phyloP scores from a whole-genome alignment of 1,140 invertebrate species.

The Whitmania pigra region DNA sequence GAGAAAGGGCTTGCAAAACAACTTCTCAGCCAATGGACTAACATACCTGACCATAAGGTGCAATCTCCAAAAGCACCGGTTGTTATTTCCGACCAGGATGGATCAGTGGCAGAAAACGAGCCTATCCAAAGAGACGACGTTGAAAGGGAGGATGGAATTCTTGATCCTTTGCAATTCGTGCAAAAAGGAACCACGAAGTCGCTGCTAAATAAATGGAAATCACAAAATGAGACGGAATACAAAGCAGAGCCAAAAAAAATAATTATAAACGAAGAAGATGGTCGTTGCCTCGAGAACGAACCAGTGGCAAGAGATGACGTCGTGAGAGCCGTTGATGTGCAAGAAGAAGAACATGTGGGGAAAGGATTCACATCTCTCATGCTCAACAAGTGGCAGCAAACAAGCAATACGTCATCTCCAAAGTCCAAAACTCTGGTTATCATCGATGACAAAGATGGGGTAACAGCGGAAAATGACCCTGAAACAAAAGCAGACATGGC shows the following conservation, averaged over 20 bases:
- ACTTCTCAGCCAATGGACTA: slow-evolving; percentile 14
- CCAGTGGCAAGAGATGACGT: slow-evolving; percentile 19
- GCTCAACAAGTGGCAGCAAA: slow-evolving; percentile 14
- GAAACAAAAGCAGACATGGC: background rate
- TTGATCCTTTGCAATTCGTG: slow-evolving; percentile 3
- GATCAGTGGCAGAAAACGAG: slow-evolving; percentile 19
- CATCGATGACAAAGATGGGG: slow-evolving; percentile 9
- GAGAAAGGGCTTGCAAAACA: background rate
- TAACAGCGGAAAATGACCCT: slow-evolving; percentile 2
- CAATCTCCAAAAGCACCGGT: slow-evolving; percentile 5
- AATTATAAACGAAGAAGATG: slow-evolving; percentile 21
- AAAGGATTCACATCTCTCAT: slow-evolving; percentile 2
- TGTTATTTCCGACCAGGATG: slow-evolving; percentile 5
- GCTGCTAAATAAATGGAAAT: slow-evolving; percentile 10
- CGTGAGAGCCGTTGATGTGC: slow-evolving; percentile 11
- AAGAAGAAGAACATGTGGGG: background rate
- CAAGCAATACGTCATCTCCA: background rate
- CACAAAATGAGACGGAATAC: slow-evolving; percentile 3
- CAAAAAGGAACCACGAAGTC: slow-evolving; percentile 7
- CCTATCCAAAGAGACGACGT: slow-evolving; percentile 17
- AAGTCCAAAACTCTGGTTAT: slow-evolving; percentile 9
- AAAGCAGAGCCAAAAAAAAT: background rate
- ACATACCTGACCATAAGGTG: background rate
- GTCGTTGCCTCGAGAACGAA: slow-evolving; percentile 16
- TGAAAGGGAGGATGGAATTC: slow-evolving; percentile 6